Conservation (phyloP, 2,113 vertebrate species). For the Taxidea taxus region DNA sequence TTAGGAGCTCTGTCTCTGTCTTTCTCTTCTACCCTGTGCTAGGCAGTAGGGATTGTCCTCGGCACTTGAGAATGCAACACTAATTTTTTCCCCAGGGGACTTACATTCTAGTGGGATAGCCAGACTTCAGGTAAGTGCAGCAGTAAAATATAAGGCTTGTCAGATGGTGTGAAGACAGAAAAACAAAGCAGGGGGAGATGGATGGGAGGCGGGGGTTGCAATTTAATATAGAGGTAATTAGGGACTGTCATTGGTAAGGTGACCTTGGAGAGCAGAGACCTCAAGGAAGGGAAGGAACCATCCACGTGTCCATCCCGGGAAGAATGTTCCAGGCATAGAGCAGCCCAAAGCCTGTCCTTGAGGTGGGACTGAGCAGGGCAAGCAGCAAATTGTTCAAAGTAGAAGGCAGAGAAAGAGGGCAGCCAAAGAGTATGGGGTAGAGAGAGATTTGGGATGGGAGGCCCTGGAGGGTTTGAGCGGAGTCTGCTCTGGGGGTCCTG, state of each 20-base stretch:
- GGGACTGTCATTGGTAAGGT: neutral
- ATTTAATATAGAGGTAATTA: neutral
- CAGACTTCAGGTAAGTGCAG: neutral
- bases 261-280: neutral
- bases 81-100: neutral
- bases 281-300: neutral
- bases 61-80: accelerated
- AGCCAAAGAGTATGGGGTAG: neutral
- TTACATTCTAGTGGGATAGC: neutral
- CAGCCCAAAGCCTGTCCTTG: no score
- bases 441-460: neutral
- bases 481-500: neutral
- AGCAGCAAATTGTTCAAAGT: neutral
- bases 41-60: neutral
- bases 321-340: neutral
- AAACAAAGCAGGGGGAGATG: neutral
- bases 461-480: neutral
- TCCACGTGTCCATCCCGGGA: accelerated
- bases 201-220: neutral
- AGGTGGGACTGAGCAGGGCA: neutral
- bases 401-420: neutral
- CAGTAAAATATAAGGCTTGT: neutral
- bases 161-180: neutral
- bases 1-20: neutral
- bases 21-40: neutral